Conservation (phyloP, 2,797 vertebrate species). For the Pseudochirops cupreus region DNA sequence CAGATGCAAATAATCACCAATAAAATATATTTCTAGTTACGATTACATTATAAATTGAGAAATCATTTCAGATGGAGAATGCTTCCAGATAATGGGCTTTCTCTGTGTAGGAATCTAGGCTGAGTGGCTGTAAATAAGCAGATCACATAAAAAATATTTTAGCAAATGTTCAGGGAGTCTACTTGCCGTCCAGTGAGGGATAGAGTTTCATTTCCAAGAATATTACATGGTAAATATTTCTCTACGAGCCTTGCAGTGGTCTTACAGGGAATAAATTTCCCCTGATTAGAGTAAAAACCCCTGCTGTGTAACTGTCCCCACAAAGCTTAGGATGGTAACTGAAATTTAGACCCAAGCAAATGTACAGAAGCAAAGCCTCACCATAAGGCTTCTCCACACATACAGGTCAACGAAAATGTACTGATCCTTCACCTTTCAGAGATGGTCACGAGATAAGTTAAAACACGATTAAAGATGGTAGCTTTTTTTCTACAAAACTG, state of each 20-base stretch:
- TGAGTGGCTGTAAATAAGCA: background rate
- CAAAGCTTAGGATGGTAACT: background rate
- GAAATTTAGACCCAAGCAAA: constrained; percentile 9
- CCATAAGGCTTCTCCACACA: background rate
- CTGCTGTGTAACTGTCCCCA: constrained; percentile 36
- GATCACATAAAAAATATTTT: constrained; percentile 46
- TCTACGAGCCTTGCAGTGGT: background rate
- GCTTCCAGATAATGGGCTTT: constrained; percentile 52
- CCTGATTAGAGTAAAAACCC: constrained; percentile 12
- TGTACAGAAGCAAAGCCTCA: background rate
- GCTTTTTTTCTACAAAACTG: constrained; percentile 27
- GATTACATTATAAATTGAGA: constrained; percentile 26
- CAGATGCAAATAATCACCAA: constrained; percentile 2
- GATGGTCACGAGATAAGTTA: constrained; percentile 48
- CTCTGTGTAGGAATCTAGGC: background rate
- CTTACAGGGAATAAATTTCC: constrained; percentile 23
- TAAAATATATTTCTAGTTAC: constrained; percentile 45
- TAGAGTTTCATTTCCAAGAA: constrained; percentile 42
- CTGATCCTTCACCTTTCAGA: constrained; percentile 51
- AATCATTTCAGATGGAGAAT: constrained; percentile 57
- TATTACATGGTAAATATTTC: background rate
- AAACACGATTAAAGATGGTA: constrained; percentile 31
- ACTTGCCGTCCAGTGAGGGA: constrained; percentile 29
- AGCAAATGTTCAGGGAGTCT: constrained; percentile 35
- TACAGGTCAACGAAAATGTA: constrained; percentile 11